Percentiles rank a stretch among this genome's conserved stretches.
phyloP scores from a whole-genome alignment of 2,797 vertebrate genomes.

The Hipposideros larvatus region DNA sequence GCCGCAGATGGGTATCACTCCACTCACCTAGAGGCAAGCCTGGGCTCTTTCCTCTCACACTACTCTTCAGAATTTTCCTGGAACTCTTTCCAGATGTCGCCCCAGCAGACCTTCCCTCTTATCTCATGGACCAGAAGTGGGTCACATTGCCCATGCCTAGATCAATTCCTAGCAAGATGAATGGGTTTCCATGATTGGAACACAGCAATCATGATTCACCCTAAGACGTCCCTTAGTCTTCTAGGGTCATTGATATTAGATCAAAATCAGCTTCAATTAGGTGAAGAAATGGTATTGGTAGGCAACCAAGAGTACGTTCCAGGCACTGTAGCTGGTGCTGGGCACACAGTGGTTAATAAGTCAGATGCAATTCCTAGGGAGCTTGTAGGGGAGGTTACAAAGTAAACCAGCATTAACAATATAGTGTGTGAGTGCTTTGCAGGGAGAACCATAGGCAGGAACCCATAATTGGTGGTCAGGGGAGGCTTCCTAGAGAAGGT shows the following conservation, averaged over 20 bases:
- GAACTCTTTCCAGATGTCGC: background rate
- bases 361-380: background rate
- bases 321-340: background rate
- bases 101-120: background rate
- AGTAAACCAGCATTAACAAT: background rate
- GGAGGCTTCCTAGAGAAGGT: background rate
- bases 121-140: background rate
- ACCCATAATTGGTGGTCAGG: background rate
- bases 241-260: background rate
- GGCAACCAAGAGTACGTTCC: background rate
- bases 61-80: background rate
- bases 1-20: fast-evolving
- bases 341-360: background rate
- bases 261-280: background rate
- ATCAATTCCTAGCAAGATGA: background rate
- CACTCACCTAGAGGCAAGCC: background rate
- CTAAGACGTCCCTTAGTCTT: background rate
- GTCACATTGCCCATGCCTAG: background rate
- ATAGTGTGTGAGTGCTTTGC: background rate
- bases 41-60: background rate
- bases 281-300: background rate
- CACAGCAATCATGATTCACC: background rate
- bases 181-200: background rate
- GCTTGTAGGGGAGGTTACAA: background rate
- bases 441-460: background rate